Evolutionary conservation across 2,797 vertebrate genomes (phyloP).

Genomic region (Poeciliopsis paucimaculata): DNA sequence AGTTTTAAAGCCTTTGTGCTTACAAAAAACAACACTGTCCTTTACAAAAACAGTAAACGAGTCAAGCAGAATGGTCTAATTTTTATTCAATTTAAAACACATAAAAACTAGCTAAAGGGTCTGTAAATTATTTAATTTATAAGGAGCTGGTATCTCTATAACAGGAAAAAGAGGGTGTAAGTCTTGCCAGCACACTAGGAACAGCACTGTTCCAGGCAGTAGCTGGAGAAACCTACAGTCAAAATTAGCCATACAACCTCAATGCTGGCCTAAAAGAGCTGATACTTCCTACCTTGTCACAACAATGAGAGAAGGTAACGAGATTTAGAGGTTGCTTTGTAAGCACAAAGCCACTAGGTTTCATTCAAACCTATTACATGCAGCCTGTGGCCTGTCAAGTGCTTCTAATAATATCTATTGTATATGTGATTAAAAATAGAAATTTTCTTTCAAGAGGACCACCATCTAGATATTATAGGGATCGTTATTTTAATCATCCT

Average conservation of each 20-base stretch:
- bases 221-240: neutral
- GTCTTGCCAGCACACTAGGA: neutral
- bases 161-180: neutral
- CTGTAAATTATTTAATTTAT: neutral
- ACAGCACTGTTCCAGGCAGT: neutral
- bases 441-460: neutral
- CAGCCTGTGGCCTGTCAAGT: neutral
- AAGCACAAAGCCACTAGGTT: neutral
- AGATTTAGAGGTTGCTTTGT: neutral
- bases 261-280: neutral
- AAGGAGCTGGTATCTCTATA: neutral
- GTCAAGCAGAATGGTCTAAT: neutral
- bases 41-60: neutral
- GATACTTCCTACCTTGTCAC: neutral
- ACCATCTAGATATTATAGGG: neutral
- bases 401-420: neutral
- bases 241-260: neutral
- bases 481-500: constrained; percentile 11
- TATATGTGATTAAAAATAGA: neutral
- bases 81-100: neutral
- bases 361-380: neutral
- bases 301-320: neutral
- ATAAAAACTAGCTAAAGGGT: neutral
- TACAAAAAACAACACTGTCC: neutral
- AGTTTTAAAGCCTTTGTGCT: neutral